A percentile compares a stretch with the other conserved stretches of the same genome.
phyloP scores from a whole-genome alignment of 2,797 vertebrate genomes.

The Trichosurus vulpecula region DNA sequence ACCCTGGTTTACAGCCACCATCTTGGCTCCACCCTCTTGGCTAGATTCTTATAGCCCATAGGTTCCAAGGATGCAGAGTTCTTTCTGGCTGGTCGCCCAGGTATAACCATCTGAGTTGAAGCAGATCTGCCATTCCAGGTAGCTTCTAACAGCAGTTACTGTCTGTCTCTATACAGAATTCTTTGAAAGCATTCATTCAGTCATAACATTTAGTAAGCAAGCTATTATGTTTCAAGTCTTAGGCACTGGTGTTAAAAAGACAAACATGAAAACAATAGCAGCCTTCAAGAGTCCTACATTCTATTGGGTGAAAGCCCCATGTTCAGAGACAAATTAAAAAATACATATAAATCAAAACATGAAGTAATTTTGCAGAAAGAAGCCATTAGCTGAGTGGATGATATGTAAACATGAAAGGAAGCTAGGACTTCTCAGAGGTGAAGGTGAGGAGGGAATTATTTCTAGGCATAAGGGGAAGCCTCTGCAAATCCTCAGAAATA shows the following conservation, averaged over 20 bases:
- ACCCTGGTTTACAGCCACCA: too few relatives aligned
- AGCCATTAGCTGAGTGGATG: not conserved
- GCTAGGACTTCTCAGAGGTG: not conserved
- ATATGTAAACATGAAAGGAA: not conserved
- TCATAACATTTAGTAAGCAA: not conserved
- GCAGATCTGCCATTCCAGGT: not conserved
- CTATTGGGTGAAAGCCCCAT: not conserved
- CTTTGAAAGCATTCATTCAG: not conserved
- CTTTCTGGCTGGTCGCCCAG: conserved; percentile 14
- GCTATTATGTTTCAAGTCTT: not conserved
- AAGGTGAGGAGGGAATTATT: not conserved
- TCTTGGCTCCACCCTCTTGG: too few relatives aligned
- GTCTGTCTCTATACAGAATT: not conserved
- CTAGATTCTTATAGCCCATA: not conserved
- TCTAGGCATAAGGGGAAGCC: not conserved
- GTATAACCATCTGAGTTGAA: not conserved
- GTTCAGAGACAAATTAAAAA: not conserved
- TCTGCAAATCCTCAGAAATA: not conserved
- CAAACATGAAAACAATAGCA: not conserved
- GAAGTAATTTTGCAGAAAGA: not conserved
- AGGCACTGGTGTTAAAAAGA: not conserved
- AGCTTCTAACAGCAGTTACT: not conserved
- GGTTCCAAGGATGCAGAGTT: not conserved
- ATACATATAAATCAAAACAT: not conserved
- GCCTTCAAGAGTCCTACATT: not conserved